Base-by-base conservation (phyloP, 2,888 invertebrate genomes). In the Lucinisca nassula region DNA sequence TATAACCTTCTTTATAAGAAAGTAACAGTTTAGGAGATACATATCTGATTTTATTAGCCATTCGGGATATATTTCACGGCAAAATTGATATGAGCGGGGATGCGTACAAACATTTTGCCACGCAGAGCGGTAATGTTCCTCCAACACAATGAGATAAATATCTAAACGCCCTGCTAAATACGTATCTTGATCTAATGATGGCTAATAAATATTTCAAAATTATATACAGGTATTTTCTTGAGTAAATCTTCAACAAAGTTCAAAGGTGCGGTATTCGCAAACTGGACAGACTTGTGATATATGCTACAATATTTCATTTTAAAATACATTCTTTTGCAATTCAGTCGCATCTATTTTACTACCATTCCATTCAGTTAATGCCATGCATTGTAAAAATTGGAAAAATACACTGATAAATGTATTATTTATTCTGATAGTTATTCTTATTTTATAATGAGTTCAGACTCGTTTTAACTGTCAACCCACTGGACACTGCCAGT, bases 21-120 rank as follows among this genome's bases (percentile, higher is more conserved):
- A 88, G 88, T 88, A 83, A 80, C 88, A 82, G 82, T 82, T 88
- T 88, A 75, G 27, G 49, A 38, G 88, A 88, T 88, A 88, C 49
- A 61, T 27, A 88, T 88, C 88, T 83, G 40, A 45, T 77, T 88
- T 88, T 85, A 85, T 88, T 79, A 40, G 45, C 45, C 37, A 37
- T 14, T 73, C 45, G 73, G 24, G 55, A 32, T 55, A 78, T 38
- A 51, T 49, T 80, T 73, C 30, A 55, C 30, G 38, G 37, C 30
- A 32, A 73, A 37, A 72, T 73, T 55, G 38, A 55, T 73, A 80
- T 49, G 37, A 38, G 55, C 32, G 8, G 17, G 1, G 10, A 17
- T 6, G 17, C 6, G 17, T 67, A 30, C 35, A 30, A 67, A 32
- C 67, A 35, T 67, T 67, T 30, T 35, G 21, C 35, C 35, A 35